Evolutionary conservation across 2,888 invertebrate species (phyloP), one percentile per base, ranked within the genome.

Genomic region (Cheilosia variabilis): DNA sequence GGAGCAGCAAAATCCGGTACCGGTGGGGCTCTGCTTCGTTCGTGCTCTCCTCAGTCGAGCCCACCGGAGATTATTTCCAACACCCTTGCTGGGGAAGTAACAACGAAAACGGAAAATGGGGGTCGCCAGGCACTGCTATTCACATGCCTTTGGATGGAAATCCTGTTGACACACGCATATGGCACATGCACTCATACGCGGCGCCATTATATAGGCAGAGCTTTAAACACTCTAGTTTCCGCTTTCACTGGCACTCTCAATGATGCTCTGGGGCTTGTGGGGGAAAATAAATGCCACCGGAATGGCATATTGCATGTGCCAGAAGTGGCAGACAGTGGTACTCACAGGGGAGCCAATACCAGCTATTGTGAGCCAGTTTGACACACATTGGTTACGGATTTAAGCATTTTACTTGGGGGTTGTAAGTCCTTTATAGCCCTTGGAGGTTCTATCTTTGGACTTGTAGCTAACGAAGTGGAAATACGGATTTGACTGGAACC

Each of bases 51-150:
- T 60, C 31, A 75, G 53, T 37, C 79, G 65, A 73, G 19, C 75
- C 58, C 71, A 80, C 75, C 75, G 79, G 84, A 83, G 60, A 83
- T 83, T 62, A 78, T 78, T 83, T 66, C 68, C 71, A 73, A 63
- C 78, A 83, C 66, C 58, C 60, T 78, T 53, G 63, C 57, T 34
- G 78, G 50, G 22, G 55, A 72, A 47, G 17, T 17, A 57, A 37
- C 19, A 50, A 47, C 19, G 34, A 57, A 17, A 17, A 47, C 55
- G 19, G 65, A 52, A 82, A 47, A 17, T 7, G 63, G n/a, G 37
- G 41, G 57, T 57, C 68, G 52, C 2, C 41, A 62, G n/a, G 50
- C 57, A 4, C 22, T 50, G 62, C 68, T 45, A 69, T 79, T 75
- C 65, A 65, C 22, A 19, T 66, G 58, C 65, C 17, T 22, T 47